Base-by-base conservation (phyloP, 2,797 vertebrate genomes). In the Allobates femoralis region DNA sequence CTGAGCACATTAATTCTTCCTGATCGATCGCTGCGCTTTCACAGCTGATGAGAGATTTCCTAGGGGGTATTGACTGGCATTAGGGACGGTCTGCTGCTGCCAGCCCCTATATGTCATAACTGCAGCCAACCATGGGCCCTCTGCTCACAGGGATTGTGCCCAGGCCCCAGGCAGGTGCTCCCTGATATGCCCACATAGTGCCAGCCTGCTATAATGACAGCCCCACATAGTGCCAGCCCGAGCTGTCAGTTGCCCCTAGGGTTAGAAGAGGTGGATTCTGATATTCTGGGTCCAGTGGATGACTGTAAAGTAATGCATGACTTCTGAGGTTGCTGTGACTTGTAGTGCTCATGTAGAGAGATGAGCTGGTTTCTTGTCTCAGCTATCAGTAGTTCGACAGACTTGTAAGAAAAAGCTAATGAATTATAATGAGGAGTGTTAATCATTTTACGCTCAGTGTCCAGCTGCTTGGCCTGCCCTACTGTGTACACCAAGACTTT, bases 1-100 rank as follows among this genome's bases (percentile, higher is more conserved):
- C 53, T 85, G 75, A 58, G 78, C 37, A 55, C 71, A 86, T 86
- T 81, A 8, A 86, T 86, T 41, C 21, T 18, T 41, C 5, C 16
- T 32, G n/a, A 86, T 81, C 69, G 85, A 76, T 86, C 15, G 7
- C 5, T 73, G 73, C 75, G 15, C 69, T 53, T 55, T 60, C 32
- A 14, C n/a, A 78, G 56, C 5, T 71, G 51, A 80, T 62, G 55
- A 11, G 53, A 26, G 8, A 23, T 81, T 53, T 76, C 84, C 78
- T 56, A 0, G 23, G 84, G 75, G 83, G 64, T 28, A 79, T 69
- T 62, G 60, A 34, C 82, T 77, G 37, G 82, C 73, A 77, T 76
- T 79, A 79, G 21, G 14, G 12, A 60, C 23, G 32, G 64, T 56
- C 76, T 79, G 53, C 58, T 77, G 58, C n/a, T 10, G 55, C 26